Evolutionary conservation across 1,140 invertebrate species (phyloP).

Genomic region (Glomeris maerens): DNA sequence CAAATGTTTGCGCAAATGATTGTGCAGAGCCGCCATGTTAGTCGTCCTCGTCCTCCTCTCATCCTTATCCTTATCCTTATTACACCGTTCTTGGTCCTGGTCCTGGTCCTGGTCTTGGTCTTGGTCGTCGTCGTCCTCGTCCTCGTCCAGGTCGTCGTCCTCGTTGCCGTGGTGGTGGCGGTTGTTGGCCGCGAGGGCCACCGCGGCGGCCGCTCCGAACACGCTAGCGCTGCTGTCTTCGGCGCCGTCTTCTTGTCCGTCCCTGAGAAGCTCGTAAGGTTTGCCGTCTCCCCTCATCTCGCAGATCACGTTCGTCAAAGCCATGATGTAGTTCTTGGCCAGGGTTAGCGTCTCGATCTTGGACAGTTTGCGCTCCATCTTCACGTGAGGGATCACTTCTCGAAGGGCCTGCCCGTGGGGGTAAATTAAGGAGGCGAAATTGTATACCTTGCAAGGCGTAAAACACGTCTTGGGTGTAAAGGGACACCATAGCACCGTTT

Average conservation of each 20-base stretch:
- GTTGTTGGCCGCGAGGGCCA: background rate
- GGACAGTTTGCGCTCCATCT: constrained; percentile 64
- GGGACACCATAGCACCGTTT: no score
- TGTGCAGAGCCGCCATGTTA: no score
- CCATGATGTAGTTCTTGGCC: constrained; percentile 82
- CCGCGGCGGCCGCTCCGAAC: background rate
- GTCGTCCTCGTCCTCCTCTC: background rate
- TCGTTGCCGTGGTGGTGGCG: background rate
- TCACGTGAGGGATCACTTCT: constrained; percentile 74
- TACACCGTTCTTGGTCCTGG: background rate
- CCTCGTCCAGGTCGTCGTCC: background rate
- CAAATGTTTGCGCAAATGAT: no score
- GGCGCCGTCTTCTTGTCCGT: constrained; percentile 4
- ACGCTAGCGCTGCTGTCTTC: background rate
- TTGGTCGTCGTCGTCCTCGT: background rate
- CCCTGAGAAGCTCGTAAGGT: constrained; percentile 36
- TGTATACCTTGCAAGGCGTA: no score
- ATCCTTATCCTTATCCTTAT: background rate
- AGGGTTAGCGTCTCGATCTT: constrained; percentile 77
- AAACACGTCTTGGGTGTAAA: no score
- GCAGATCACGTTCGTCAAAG: constrained; percentile 71
- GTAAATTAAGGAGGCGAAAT: constrained; percentile 28
- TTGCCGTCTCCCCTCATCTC: constrained; percentile 54
- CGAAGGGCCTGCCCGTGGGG: constrained; percentile 59
- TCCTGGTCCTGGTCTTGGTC: background rate